Evolutionary conservation across 2,888 invertebrate species (phyloP), one percentile per base, ranked within the genome.

Genomic region (Rhyacophila evoluta): DNA sequence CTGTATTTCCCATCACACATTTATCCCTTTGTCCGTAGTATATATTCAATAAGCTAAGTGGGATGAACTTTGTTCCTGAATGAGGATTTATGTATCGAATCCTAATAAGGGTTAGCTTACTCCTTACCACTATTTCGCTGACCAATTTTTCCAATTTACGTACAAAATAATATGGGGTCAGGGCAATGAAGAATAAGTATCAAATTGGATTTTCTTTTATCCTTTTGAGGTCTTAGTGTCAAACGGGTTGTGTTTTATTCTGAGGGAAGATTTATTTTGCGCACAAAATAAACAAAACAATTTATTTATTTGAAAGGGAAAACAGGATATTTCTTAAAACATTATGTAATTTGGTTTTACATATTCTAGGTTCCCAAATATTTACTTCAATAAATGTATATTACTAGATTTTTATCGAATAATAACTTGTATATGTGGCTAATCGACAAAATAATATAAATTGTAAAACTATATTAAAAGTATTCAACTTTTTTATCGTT

Each of bases 1-100:
- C 25, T 55, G 55, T 55, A 55, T 55, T 55, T 4, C 55, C 55
- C 55, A 55, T 55, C 55, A 55, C 55, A 55, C 55, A 55, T 55
- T 25, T 55, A 55, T 55, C 19, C 55, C 55, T 55, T 55, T 55
- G 55, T 55, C 55, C 55, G 19, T 55, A 19, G 55, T 55, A 55
- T 55, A 19, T 55, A 55, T 55, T 55, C 55, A 55, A 55, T 55
- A 55, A 55, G 55, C 55, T 55, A 55, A 55, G 55, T 55, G 55
- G 55, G 55, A 55, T 55, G 55, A 55, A 55, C 55, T 55, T 55
- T 55, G 55, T 55, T 55, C 55, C 55, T 55, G 55, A 55, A 55
- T 55, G 55, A 55, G 55, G 55, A 55, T 55, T 55, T 55, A 55
- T 55, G 55, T 55, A 55, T 55, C 55, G 55, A 55, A 55, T 55